A percentile compares a stretch with the other conserved stretches of the same genome.
These are phyloP conservation scores for Carduelis carduelis DNA, from an alignment of 2,797 vertebrate genomes.

Conservation along the genomic window DNA sequence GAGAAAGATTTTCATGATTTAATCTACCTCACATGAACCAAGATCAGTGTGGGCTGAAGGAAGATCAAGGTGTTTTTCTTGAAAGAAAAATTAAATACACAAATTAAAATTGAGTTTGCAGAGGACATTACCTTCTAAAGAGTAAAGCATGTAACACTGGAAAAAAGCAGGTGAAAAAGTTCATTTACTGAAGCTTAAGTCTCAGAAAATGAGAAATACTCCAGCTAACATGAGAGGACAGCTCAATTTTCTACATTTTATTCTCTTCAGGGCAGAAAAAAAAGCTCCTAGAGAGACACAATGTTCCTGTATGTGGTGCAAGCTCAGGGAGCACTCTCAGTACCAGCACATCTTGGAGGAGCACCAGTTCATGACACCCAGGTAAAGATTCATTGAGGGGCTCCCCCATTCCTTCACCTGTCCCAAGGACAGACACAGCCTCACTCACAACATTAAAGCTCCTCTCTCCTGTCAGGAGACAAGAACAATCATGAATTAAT, in stretches of 20 bases:
- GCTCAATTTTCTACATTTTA: neutral
- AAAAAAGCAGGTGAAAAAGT: neutral
- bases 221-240: neutral
- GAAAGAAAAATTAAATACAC: neutral
- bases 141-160: rapidly evolving
- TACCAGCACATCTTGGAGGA: neutral
- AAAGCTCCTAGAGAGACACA: neutral
- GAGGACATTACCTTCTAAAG: neutral
- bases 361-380: neutral
- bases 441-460: neutral
- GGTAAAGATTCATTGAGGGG: neutral
- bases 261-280: neutral
- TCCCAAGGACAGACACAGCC: neutral
- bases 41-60: neutral
- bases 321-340: neutral
- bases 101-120: neutral
- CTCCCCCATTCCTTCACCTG: neutral
- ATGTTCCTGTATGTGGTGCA: neutral
- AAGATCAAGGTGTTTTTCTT: neutral
- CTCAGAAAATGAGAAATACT: neutral
- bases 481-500: neutral
- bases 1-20: conserved; percentile 32
- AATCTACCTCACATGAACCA: neutral
- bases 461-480: neutral
- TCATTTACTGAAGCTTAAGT: neutral